phyloP scores from a whole-genome alignment of 2,888 invertebrate genomes.

The Mimas tiliae region DNA sequence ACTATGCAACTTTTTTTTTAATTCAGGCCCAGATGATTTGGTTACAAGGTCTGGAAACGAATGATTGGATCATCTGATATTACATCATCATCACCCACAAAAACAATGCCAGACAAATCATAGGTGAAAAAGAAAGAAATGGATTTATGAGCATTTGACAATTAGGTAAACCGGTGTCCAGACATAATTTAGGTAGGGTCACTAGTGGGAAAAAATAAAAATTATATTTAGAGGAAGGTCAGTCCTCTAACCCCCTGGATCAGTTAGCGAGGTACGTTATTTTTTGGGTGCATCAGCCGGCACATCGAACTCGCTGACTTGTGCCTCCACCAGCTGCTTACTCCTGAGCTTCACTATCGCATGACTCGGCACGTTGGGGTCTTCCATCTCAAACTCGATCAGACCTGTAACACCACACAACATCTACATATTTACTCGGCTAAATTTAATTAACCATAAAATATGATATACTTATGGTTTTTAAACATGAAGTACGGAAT shows the following conservation, averaged over 20 bases:
- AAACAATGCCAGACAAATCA: too few species aligned
- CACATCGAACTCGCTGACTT: constrained; percentile 80
- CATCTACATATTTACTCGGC: background rate
- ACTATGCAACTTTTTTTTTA: too few species aligned
- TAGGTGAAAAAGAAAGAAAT: too few species aligned
- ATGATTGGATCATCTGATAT: too few species aligned
- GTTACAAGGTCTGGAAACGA: too few species aligned
- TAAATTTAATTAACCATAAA: too few species aligned
- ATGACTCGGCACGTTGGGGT: constrained; percentile 80
- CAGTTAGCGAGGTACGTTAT: constrained; percentile 35
- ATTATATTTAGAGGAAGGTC: background rate
- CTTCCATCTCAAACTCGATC: constrained; percentile 81
- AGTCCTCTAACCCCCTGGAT: background rate
- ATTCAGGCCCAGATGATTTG: too few species aligned
- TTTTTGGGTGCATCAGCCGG: constrained; percentile 59
- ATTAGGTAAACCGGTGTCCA: too few species aligned
- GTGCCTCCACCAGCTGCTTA: constrained; percentile 80
- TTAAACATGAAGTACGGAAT: too few species aligned
- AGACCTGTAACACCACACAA: constrained; percentile 54
- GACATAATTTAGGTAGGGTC: background rate
- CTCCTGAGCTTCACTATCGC: constrained; percentile 80
- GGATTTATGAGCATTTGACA: too few species aligned
- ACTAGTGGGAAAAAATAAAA: background rate
- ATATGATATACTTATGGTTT: too few species aligned
- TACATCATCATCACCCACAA: too few species aligned